phyloP scores from a whole-genome alignment of 2,888 invertebrate genomes.

The Drosophila borealis region DNA sequence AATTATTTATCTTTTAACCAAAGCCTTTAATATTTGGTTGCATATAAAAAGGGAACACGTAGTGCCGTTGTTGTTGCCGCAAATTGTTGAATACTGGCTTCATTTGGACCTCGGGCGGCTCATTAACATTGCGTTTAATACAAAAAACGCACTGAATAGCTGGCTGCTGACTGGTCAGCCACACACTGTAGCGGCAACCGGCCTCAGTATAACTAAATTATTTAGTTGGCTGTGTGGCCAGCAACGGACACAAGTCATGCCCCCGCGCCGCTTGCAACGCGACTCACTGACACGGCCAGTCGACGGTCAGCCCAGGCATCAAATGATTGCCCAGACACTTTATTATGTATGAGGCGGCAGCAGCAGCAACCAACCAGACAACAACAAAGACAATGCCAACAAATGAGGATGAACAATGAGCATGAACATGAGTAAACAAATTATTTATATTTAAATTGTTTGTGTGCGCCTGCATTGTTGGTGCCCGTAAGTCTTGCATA shows the following conservation, averaged over 20 bases:
- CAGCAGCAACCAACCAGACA: slow-evolving; percentile 37
- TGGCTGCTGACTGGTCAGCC: slow-evolving; percentile 56
- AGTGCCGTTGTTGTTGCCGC: neutral
- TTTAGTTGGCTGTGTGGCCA: slow-evolving; percentile 71
- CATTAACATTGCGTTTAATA: slow-evolving; percentile 63
- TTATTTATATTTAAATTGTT: slow-evolving; percentile 80
- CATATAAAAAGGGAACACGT: neutral
- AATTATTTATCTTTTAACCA: no score
- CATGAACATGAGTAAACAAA: slow-evolving; percentile 74
- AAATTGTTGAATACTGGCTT: slow-evolving; percentile 17
- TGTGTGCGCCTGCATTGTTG: slow-evolving; percentile 65
- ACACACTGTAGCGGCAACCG: slow-evolving; percentile 41
- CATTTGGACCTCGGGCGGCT: slow-evolving; percentile 39
- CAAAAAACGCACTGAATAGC: slow-evolving; percentile 57
- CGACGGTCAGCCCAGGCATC: slow-evolving; percentile 54
- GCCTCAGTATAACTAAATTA: slow-evolving; percentile 74
- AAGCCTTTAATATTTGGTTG: neutral
- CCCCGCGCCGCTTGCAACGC: slow-evolving; percentile 22
- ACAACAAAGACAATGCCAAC: slow-evolving; percentile 31
- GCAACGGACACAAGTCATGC: slow-evolving; percentile 51
- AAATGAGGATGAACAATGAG: slow-evolving; percentile 68
- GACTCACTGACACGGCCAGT: slow-evolving; percentile 66
- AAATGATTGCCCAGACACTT: slow-evolving; percentile 81
- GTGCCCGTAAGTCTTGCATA: slow-evolving; percentile 58
- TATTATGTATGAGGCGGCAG: slow-evolving; percentile 74